These are phyloP conservation scores for Noctua pronuba DNA, from an alignment of 2,888 invertebrate species.

Conservation along the genomic window DNA sequence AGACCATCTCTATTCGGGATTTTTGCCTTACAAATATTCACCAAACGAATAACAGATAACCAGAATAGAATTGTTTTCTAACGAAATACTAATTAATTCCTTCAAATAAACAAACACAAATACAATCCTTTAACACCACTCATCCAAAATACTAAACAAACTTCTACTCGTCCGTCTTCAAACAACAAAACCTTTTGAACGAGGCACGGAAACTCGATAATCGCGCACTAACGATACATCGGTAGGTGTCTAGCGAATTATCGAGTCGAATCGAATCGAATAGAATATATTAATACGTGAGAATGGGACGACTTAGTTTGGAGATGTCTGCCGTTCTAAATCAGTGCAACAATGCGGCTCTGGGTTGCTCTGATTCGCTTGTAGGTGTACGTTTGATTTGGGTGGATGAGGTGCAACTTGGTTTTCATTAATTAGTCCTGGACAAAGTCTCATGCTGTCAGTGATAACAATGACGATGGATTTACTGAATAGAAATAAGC, in stretches of 20 bases:
- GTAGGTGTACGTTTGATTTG: constrained; percentile 76
- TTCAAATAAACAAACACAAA: constrained; percentile 28
- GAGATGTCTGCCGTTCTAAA: constrained; percentile 88
- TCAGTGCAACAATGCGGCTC: constrained; percentile 86
- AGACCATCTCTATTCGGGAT: neutral
- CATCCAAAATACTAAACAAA: constrained; percentile 36
- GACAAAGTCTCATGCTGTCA: neutral
- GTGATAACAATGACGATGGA: too few species aligned
- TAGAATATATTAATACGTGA: constrained; percentile 90
- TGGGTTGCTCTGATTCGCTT: constrained; percentile 86
- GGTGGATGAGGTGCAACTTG: constrained; percentile 71
- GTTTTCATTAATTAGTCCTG: neutral
- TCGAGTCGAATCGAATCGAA: constrained; percentile 79
- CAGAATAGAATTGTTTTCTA: neutral
- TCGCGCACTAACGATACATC: constrained; percentile 84
- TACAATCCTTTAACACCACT: constrained; percentile 27
- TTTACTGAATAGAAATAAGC: too few species aligned
- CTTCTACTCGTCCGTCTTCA: constrained; percentile 39
- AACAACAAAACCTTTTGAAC: constrained; percentile 56
- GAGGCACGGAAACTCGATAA: constrained; percentile 62
- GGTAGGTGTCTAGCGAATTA: constrained; percentile 81
- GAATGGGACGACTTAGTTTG: constrained; percentile 76
- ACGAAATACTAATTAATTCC: neutral
- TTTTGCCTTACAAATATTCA: neutral
- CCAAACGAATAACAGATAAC: neutral